These are phyloP conservation scores for Panthera uncia DNA, from an alignment of 2,113 vertebrate genomes.

Conservation along the genomic window DNA sequence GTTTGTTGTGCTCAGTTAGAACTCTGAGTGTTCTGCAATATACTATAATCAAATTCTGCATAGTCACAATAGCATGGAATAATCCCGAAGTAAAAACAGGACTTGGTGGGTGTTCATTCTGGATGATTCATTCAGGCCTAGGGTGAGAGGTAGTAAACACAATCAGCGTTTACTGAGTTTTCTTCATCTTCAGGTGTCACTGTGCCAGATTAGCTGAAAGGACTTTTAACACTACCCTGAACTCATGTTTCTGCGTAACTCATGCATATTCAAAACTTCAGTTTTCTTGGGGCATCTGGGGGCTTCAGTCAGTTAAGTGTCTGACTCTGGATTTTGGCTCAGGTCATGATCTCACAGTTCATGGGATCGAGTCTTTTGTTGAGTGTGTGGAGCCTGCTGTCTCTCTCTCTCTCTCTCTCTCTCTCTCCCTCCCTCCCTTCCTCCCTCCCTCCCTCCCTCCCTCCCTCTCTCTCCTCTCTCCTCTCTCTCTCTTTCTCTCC, in stretches of 20 bases:
- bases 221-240: neutral
- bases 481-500: no score
- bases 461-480: no score
- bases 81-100: slow-evolving; percentile 4
- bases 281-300: neutral
- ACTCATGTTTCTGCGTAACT: neutral
- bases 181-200: neutral
- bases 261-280: neutral
- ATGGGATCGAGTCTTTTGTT: no score
- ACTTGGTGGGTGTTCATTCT: neutral
- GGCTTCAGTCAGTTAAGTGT: no score
- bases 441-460: no score
- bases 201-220: neutral
- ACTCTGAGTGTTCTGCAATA: neutral
- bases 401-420: no score
- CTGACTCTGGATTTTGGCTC: no score
- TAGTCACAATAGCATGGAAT: neutral
- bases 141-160: neutral
- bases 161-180: neutral
- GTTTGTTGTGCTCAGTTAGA: neutral
- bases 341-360: no score
- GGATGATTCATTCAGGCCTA: neutral
- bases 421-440: fast-evolving
- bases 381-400: no score
- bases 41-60: neutral